phyloP scores from a whole-genome alignment of 2,797 vertebrate genomes.

The Sternotherus odoratus region DNA sequence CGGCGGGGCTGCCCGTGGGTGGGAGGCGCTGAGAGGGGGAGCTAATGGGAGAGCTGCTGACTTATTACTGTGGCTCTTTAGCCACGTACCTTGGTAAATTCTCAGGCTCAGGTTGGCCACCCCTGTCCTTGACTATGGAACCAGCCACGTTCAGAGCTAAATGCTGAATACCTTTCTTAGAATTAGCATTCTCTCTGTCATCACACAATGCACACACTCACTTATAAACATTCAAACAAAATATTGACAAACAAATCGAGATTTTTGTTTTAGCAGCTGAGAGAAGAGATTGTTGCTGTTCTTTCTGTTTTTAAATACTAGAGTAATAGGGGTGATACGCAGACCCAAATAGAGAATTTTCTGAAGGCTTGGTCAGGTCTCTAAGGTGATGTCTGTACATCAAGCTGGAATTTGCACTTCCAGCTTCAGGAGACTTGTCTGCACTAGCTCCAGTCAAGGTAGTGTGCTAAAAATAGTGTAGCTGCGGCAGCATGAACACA shows the following conservation, averaged over 20 bases:
- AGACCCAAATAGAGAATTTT: not conserved
- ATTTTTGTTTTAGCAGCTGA: not conserved
- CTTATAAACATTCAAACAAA: rapidly evolving
- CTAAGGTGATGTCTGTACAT: not conserved
- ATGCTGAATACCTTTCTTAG: not conserved
- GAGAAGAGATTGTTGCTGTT: not conserved
- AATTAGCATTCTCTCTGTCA: not conserved
- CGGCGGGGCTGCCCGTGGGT: too few species aligned
- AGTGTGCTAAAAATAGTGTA: not conserved
- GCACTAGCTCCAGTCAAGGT: not conserved
- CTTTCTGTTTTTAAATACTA: not conserved
- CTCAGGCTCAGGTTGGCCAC: too few species aligned
- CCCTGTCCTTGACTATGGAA: not conserved
- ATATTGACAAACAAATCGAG: not conserved
- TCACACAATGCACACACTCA: rapidly evolving
- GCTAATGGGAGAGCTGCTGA: too few species aligned
- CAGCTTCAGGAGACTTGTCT: not conserved
- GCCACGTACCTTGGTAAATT: too few species aligned
- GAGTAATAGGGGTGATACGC: not conserved
- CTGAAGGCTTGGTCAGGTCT: not conserved
- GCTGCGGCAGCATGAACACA: not conserved
- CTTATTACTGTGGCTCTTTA: too few species aligned
- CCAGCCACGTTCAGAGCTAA: not conserved
- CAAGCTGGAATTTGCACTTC: not conserved
- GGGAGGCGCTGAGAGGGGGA: too few species aligned